Evolutionary conservation across 2,113 vertebrate species (phyloP).

Genomic region (Syrmaticus mikado): DNA sequence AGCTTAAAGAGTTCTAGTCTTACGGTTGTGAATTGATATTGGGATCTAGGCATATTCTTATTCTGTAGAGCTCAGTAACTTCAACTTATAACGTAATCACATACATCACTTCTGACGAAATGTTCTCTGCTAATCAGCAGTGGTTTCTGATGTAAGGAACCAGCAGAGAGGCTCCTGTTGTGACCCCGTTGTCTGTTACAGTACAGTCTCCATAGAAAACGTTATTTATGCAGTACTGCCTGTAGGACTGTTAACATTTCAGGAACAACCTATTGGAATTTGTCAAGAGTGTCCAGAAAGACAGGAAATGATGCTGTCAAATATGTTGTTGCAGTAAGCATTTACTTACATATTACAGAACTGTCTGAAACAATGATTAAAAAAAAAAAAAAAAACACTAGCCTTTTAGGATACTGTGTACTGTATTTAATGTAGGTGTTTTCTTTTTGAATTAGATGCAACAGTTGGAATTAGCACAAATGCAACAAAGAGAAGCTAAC

Average conservation of each 20-base stretch:
- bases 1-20: neutral
- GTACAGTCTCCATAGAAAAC: neutral
- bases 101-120: neutral
- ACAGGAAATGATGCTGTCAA: neutral
- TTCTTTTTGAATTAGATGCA: slow-evolving; percentile 83
- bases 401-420: neutral
- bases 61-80: neutral
- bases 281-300: neutral
- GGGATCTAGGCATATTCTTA: neutral
- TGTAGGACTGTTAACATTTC: rapidly evolving
- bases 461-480: slow-evolving; percentile 89
- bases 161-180: neutral
- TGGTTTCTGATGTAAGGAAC: neutral
- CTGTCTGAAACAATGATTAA: neutral
- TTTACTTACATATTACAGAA: neutral
- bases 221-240: neutral
- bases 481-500: slow-evolving; percentile 92
- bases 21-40: neutral
- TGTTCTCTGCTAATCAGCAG: neutral
- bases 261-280: neutral
- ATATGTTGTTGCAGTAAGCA: neutral
- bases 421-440: neutral
- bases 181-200: rapidly evolving
- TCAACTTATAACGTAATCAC: neutral
- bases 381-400: neutral